phyloP scores from a whole-genome alignment of 1,140 invertebrate species.

The Drosophila arawakana region DNA sequence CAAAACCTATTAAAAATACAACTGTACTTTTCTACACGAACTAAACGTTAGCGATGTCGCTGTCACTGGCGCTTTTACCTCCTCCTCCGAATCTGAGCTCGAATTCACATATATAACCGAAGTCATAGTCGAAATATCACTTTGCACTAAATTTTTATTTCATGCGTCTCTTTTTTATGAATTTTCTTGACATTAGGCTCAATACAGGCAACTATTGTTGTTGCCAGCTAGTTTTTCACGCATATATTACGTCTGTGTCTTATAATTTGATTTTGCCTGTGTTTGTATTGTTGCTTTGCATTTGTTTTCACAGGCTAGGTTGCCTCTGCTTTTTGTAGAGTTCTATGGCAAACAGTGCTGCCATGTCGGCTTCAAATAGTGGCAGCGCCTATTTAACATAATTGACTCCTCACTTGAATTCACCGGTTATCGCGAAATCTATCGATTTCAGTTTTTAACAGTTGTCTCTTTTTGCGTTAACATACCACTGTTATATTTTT shows the following conservation, averaged over 20 bases:
- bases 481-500: no score
- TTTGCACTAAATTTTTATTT: constrained; percentile 51
- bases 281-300: constrained; percentile 64
- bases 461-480: neutral
- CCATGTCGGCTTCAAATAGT: constrained; percentile 36
- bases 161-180: constrained; percentile 25
- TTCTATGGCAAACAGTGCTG: constrained; percentile 32
- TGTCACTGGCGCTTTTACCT: constrained; percentile 58
- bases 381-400: neutral
- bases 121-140: constrained; percentile 55
- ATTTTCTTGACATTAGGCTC: constrained; percentile 60
- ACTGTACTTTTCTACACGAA: constrained; percentile 75
- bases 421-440: neutral
- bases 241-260: constrained; percentile 53
- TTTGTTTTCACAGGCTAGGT: constrained; percentile 59
- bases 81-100: constrained; percentile 71
- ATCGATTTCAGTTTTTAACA: neutral
- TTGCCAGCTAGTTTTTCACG: constrained; percentile 63
- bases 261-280: constrained; percentile 48
- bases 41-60: constrained; percentile 28
- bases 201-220: constrained; percentile 44
- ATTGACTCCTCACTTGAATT: neutral
- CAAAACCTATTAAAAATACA: constrained; percentile 69
- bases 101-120: constrained; percentile 70
- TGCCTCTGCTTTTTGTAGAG: constrained; percentile 60